These are phyloP conservation scores for Drosophila helvetica DNA, from an alignment of 2,888 invertebrate genomes.

Conservation along the genomic window DNA sequence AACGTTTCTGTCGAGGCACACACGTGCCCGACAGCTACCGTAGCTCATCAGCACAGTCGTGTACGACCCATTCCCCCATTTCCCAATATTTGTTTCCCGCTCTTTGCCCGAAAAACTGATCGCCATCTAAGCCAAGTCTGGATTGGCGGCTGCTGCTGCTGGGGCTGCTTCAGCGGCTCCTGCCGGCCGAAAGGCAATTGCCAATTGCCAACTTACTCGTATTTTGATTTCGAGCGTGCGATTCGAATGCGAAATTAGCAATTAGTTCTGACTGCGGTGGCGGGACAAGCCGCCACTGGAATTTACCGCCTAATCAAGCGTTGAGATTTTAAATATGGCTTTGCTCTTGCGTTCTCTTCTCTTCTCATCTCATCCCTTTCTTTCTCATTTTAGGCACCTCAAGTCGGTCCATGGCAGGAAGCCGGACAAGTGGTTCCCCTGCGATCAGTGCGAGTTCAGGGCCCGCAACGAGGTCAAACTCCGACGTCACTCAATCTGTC, in stretches of 20 bases:
- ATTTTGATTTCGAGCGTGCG: slow-evolving; percentile 66
- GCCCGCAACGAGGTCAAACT: slow-evolving; percentile 88
- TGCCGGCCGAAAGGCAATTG: slow-evolving; percentile 42
- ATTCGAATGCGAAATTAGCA: slow-evolving; percentile 77
- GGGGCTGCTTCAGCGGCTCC: slow-evolving; percentile 34
- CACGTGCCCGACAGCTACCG: neutral
- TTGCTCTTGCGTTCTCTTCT: slow-evolving; percentile 38
- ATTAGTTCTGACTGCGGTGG: slow-evolving; percentile 58
- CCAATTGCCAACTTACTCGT: slow-evolving; percentile 61
- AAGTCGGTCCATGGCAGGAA: slow-evolving; percentile 67
- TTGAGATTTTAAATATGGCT: slow-evolving; percentile 69
- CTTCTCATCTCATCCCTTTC: neutral
- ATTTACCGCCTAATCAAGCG: slow-evolving; percentile 66
- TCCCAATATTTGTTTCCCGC: slow-evolving; percentile 27
- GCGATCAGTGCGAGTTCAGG: slow-evolving; percentile 89
- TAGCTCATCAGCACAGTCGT: slow-evolving; percentile 13
- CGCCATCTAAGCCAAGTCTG: slow-evolving; percentile 53
- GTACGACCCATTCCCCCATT: neutral
- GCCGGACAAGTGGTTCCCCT: slow-evolving; percentile 85
- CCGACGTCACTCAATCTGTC: slow-evolving; percentile 89
- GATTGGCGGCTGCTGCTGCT: slow-evolving; percentile 24
- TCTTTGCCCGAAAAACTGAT: slow-evolving; percentile 45
- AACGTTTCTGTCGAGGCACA: too few relatives aligned
- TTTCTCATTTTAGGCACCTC: slow-evolving; percentile 70
- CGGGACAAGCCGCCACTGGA: slow-evolving; percentile 69